Conservation (phyloP, 2,888 invertebrate genomes). For the Brachyptera risi region DNA sequence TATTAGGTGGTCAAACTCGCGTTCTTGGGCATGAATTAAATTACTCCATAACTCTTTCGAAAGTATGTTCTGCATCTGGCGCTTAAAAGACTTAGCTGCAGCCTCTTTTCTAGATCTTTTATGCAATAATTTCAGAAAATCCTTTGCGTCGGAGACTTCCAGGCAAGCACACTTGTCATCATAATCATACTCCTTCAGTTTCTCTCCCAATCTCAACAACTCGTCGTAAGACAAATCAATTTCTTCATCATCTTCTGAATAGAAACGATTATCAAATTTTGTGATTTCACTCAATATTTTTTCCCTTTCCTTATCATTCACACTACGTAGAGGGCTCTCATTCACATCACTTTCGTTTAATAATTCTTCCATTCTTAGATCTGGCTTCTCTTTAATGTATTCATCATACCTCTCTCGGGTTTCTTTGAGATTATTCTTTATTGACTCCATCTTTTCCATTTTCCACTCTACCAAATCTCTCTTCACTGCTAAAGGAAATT, state of each 20-base stretch:
- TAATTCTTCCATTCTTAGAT: neutral
- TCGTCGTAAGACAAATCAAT: conserved; percentile 48
- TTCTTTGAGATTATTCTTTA: conserved; percentile 45
- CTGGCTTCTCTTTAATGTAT: neutral
- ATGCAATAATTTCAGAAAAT: neutral
- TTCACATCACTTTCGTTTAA: too few species aligned
- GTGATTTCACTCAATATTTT: conserved; percentile 35
- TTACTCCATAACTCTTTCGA: conserved; percentile 52
- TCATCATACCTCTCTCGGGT: neutral
- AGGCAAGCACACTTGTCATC: conserved; percentile 20
- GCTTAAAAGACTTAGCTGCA: conserved; percentile 49
- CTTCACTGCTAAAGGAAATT: conserved; percentile 48
- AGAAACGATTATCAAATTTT: neutral
- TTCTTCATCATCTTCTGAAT: conserved; percentile 38
- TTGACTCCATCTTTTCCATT: conserved; percentile 48
- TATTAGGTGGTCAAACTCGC: conserved; percentile 49
- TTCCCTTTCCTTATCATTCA: neutral
- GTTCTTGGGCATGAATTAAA: conserved; percentile 51
- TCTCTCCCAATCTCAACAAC: conserved; percentile 44
- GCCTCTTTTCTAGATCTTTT: conserved; percentile 43
- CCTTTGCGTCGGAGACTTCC: neutral
- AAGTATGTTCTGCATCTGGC: conserved; percentile 50
- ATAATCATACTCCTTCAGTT: conserved; percentile 41
- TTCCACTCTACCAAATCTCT: conserved; percentile 56
- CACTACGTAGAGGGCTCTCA: neutral